phyloP scores from a whole-genome alignment of 2,797 vertebrate genomes.

The Salmo trutta region DNA sequence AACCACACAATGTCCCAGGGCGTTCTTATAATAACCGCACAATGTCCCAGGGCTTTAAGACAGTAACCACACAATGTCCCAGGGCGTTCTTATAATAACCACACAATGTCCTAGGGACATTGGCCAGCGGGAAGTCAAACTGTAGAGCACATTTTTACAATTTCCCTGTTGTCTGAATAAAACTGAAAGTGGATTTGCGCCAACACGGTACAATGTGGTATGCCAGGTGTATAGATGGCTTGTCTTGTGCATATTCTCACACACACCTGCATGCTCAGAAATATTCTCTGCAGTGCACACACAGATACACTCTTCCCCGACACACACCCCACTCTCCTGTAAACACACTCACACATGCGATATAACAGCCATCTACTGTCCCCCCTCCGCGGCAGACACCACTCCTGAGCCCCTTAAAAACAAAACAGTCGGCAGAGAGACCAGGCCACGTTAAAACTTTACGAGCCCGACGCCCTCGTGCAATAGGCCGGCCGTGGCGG shows the following conservation, averaged over 20 bases:
- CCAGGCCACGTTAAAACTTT: constrained; percentile 5
- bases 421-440: background rate
- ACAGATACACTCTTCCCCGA: background rate
- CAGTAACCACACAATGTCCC: no score
- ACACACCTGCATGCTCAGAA: background rate
- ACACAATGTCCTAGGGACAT: background rate
- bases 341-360: constrained; percentile 16
- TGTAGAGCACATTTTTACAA: background rate
- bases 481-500: background rate
- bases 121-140: background rate
- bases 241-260: background rate
- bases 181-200: background rate
- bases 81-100: no score
- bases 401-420: background rate
- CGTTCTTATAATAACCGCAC: no score
- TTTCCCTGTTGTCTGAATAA: background rate
- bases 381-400: background rate
- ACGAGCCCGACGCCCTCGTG: constrained; percentile 7
- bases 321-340: background rate
- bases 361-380: background rate
- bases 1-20: no score
- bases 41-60: no score
- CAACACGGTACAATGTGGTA: background rate
- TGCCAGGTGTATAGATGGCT: background rate
- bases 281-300: background rate